A percentile compares a stretch with the other conserved stretches of the same genome.
Conservation (phyloP, 1,140 invertebrate species). For the Leptopilina boulardi region DNA sequence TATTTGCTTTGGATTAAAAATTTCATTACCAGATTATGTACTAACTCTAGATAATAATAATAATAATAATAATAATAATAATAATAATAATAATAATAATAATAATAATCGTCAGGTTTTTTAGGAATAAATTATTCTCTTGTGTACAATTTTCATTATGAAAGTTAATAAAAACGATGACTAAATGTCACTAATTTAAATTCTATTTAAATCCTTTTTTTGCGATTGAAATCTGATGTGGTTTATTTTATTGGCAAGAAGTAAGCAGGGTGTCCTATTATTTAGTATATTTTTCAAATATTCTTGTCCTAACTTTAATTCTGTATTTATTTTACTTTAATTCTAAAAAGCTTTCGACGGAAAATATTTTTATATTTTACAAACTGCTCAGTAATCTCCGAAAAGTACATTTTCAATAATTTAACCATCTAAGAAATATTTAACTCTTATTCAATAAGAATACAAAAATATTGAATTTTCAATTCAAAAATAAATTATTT, state of each 20-base stretch:
- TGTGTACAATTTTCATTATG: slow-evolving; percentile 20
- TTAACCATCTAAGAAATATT: not conserved
- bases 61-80: too few species aligned
- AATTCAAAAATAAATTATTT: too few species aligned
- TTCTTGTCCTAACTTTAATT: not conserved
- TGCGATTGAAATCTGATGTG: not conserved
- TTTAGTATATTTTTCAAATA: not conserved
- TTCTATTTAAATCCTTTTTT: slow-evolving; percentile 18
- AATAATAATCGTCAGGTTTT: not conserved
- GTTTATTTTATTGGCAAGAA: slow-evolving; percentile 12
- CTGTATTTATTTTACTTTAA: not conserved
- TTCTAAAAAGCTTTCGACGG: slow-evolving; percentile 4
- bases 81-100: too few species aligned
- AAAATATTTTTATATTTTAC: slow-evolving; percentile 10
- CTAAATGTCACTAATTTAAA: not conserved
- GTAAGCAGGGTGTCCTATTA: slow-evolving; percentile 20
- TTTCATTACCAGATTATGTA: not conserved
- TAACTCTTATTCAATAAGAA: too few species aligned
- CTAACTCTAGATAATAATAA: slow-evolving; percentile 1
- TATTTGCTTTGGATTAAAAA: slow-evolving; percentile 3
- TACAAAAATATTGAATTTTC: too few species aligned
- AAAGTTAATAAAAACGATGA: slow-evolving; percentile 11
- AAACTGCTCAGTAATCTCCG: slow-evolving; percentile 11
- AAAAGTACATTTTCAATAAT: not conserved
- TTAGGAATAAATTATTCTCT: slow-evolving; percentile 20